phyloP scores from a whole-genome alignment of 2,888 invertebrate species.

The Ganaspis brasiliensis region DNA sequence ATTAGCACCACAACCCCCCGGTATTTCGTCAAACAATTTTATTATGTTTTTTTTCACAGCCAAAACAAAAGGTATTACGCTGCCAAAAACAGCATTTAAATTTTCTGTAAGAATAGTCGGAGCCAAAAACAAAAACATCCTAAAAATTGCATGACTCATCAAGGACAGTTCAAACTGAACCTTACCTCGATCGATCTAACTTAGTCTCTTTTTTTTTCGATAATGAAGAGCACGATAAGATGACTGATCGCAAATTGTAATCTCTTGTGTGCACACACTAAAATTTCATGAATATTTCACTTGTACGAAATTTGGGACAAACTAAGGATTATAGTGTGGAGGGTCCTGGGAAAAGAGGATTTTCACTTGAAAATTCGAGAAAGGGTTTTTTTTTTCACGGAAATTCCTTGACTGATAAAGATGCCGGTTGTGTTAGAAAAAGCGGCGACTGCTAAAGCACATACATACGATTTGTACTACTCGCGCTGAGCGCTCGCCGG shows the following conservation, averaged over 20 bases:
- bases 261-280: constrained; percentile 37
- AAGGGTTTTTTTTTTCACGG: constrained; percentile 9
- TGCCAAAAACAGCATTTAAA: too few relatives aligned
- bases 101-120: too few relatives aligned
- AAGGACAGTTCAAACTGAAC: constrained; percentile 37
- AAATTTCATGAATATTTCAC: constrained; percentile 34
- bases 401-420: not conserved
- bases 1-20: too few relatives aligned
- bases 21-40: too few relatives aligned
- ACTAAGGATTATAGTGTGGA: not conserved
- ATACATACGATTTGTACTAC: constrained; percentile 56
- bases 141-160: not conserved
- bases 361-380: not conserved
- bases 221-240: constrained; percentile 19
- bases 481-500: constrained; percentile 74
- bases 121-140: too few relatives aligned
- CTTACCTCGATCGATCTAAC: constrained; percentile 37
- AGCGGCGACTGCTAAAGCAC: constrained; percentile 45
- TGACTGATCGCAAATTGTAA: constrained; percentile 22
- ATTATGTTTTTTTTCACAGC: too few relatives aligned
- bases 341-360: not conserved
- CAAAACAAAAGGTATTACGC: too few relatives aligned
- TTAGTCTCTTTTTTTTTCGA: constrained; percentile 10
- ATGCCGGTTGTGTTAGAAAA: constrained; percentile 22
- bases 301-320: constrained; percentile 22